phyloP scores from a whole-genome alignment of 2,113 vertebrate genomes.

The Polypterus senegalus region DNA sequence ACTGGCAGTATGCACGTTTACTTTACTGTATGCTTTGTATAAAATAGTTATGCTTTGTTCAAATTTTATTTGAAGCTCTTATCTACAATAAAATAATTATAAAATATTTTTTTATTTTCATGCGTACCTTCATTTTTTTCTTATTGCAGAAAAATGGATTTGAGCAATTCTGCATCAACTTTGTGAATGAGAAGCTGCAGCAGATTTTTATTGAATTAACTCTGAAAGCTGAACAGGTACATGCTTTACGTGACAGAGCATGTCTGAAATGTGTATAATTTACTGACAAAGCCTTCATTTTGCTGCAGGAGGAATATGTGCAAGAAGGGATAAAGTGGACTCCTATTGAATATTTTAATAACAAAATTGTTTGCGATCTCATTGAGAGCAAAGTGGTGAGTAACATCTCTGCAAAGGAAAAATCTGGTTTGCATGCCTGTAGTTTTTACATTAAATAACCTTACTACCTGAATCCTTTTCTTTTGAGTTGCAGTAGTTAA shows the following conservation, averaged over 20 bases:
- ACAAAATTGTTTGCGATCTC: slow-evolving; percentile 69
- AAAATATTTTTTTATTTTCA: too few relatives aligned
- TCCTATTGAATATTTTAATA: slow-evolving; percentile 69
- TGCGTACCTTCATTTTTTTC: not conserved
- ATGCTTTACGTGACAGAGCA: not conserved
- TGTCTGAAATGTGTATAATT: not conserved
- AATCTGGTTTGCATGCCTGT: not conserved
- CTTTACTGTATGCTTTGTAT: too few relatives aligned
- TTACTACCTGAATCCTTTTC: too few relatives aligned
- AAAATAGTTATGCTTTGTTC: too few relatives aligned
- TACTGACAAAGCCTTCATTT: not conserved
- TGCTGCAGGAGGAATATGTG: slow-evolving; percentile 59
- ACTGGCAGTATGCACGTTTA: too few relatives aligned
- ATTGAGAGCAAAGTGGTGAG: slow-evolving; percentile 70
- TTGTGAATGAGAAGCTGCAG: slow-evolving; percentile 70
- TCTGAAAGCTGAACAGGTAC: slow-evolving; percentile 65
- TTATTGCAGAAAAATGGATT: slow-evolving; percentile 57
- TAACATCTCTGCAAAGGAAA: not conserved
- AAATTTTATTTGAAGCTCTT: too few relatives aligned
- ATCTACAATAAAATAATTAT: too few relatives aligned
- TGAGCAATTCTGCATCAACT: slow-evolving; percentile 71
- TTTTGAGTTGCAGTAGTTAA: too few relatives aligned
- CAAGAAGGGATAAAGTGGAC: slow-evolving; percentile 66
- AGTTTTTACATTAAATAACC: too few relatives aligned
- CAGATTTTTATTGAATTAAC: slow-evolving; percentile 71